Base-by-base conservation (phyloP, 2,113 vertebrate species). In the Phocoena phocoena region DNA sequence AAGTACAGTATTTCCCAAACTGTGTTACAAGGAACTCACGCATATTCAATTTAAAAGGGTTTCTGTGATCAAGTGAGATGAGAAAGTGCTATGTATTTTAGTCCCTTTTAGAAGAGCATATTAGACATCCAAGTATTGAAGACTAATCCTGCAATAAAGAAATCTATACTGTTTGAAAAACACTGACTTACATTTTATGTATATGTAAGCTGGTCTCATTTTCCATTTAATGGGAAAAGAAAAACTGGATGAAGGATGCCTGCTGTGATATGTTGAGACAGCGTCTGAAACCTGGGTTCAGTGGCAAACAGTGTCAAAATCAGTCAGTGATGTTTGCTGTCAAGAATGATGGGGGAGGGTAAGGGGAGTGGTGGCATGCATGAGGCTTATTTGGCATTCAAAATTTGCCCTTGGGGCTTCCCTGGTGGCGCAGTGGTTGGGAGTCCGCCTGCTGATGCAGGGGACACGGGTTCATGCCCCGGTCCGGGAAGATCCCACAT, bases 331-430 rank as follows among this genome's bases (percentile, higher is more conserved):
- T 9, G 2, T 25, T 76, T 65, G 41, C 41, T 36, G 3, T 2
- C 5, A 14, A 6, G 12, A 23, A 17, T 10, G 28, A 7, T 18
- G 8, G 0, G 28, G 31, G 2, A 4, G 44, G 3, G 8, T 21
- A 38, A 58, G 58, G 14, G 65, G 18, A 21, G 5, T 65, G 12
- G 65, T 10, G 23, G 8, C 5, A 10, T 25, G 8, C 33, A 10
- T 50, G 44, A 53, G 23, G 28, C 2, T 8, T 71, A 31, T 7
- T 76, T 70, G 20, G n/a, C 50, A 60, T 71, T 77, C 62, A 38
- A 12, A 20, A 47, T 85, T 71, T 90, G n/a, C 11, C n/a, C 15
- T 20, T 21, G 8, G 12, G 44, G 44, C 44, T 47, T 47, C 44
- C 9, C 44, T 47, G 44, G 44, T 47, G 44, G 44, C 44, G 44